Percentiles rank a stretch among this genome's conserved stretches.
These are phyloP conservation scores for Aurelia sp. DNA, from an alignment of 30 jellyfish, hydroid and myxozoan species.

Conservation along the genomic window DNA sequence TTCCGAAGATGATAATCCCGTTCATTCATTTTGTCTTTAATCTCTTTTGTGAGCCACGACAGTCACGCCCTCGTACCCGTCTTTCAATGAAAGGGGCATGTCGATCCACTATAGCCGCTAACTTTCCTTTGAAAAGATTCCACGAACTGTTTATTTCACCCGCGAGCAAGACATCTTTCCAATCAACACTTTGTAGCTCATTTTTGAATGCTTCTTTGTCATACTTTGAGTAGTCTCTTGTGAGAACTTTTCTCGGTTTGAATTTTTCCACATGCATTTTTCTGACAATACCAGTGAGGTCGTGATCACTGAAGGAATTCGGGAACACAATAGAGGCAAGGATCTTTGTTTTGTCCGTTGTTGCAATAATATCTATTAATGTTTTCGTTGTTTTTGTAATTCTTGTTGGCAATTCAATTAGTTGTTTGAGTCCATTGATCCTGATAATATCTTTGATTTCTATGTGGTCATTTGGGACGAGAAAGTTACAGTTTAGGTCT, in stretches of 20 bases:
- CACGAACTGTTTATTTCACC: slow-evolving; percentile 56
- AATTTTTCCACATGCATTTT: slow-evolving; percentile 64
- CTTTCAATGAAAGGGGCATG: slow-evolving; percentile 37
- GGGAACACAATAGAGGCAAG: slow-evolving; percentile 61
- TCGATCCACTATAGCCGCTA: slow-evolving; percentile 24
- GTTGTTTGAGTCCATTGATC: slow-evolving; percentile 50
- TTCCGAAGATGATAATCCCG: slow-evolving; percentile 60
- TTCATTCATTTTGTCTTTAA: slow-evolving; percentile 35
- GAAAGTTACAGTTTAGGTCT: slow-evolving; percentile 68
- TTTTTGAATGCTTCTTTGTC: slow-evolving; percentile 65
- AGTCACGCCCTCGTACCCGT: slow-evolving; percentile 55
- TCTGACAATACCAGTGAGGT: slow-evolving; percentile 62
- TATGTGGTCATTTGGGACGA: slow-evolving; percentile 77
- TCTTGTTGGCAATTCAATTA: slow-evolving; percentile 25
- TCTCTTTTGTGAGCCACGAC: slow-evolving; percentile 71
- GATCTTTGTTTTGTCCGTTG: slow-evolving; percentile 55
- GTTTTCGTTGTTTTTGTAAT: slow-evolving; percentile 50
- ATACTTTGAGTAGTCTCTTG: slow-evolving; percentile 67
- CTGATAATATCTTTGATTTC: slow-evolving; percentile 66
- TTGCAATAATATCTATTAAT: slow-evolving; percentile 49
- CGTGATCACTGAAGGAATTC: slow-evolving; percentile 72
- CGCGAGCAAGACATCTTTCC: slow-evolving; percentile 31
- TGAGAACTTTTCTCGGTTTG: slow-evolving; percentile 32
- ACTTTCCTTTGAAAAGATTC: slow-evolving; percentile 49
- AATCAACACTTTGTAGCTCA: slow-evolving; percentile 59